A percentile compares a stretch with the other conserved stretches of the same genome.
Evolutionary conservation across 1,140 invertebrate species (phyloP).

Genomic region (Hetaerina americana): DNA sequence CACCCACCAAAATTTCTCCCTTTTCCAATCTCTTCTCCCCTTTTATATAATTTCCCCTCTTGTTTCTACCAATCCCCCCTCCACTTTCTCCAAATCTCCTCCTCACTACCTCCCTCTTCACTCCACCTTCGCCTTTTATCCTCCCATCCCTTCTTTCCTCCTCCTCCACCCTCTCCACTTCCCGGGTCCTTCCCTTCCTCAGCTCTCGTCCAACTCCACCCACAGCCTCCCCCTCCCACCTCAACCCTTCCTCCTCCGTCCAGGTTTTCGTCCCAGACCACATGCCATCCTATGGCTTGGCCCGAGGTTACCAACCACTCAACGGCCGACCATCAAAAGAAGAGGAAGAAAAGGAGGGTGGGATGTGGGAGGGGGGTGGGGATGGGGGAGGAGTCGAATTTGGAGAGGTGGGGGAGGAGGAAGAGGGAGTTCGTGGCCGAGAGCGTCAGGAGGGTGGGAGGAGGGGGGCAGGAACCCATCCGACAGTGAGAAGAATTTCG

Average conservation of each 20-base stretch:
- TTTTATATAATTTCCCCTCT: neutral
- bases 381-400: neutral
- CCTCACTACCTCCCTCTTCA: neutral
- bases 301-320: neutral
- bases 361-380: no score
- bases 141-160: neutral
- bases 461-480: no score
- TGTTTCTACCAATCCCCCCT: neutral
- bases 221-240: neutral
- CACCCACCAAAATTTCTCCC: no score
- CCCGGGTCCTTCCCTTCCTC: neutral
- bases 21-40: neutral
- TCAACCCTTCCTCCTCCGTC: neutral
- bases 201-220: neutral
- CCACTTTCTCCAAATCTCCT: neutral
- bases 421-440: no score
- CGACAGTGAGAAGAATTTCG: no score
- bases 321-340: neutral
- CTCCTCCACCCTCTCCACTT: neutral
- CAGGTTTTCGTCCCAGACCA: neutral
- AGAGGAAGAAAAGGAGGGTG: neutral
- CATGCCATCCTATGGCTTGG: neutral
- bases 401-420: no score
- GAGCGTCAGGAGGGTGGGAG: no score
- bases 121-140: neutral